Base-by-base conservation (phyloP, 2,888 invertebrate species). In the Erebia aethiops region DNA sequence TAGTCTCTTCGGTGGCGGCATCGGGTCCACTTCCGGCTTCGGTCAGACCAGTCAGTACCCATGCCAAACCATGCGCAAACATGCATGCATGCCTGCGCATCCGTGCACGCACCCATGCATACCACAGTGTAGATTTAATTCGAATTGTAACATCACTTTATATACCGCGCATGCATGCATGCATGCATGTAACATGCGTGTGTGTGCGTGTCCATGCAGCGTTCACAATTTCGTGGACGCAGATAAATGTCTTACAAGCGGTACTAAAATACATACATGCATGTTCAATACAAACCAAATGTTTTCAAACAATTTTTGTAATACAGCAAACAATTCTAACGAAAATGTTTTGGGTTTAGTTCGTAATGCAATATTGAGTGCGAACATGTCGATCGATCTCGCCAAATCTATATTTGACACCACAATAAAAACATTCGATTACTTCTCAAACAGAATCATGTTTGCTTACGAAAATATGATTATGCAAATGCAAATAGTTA, bases 1-100 rank as follows among this genome's bases (percentile, higher is more conserved):
- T 1, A 92, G 94, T 63, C 92, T 96, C 52, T 96, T 97, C 87
- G 96, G 95, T 0, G 89, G 94, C 94, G 67, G 94, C 91, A 76
- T 87, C 65, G 94, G 89, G 69, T 80, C 69, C 90, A 94, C 65
- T 90, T 94, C 18, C 91, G 94, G 14, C 5, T 96, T 96, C 81
- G 96, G 95, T 58, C 90, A 90, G 68, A 90, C 93, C 84, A 82
- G 91, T 90, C 21, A 87, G 87, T 84, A 66, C 57, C 57, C 66
- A 35, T 64, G 54, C 54, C 51, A 35, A 26, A 54, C n/a, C 52
- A 18, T 41, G 64, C 64, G 51, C 35, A n/a, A 26, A 41, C 52
- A 5, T 35, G 64, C 64, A 52, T 26, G 16, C 51, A 52, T 35
- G 52, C 64, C 8, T 51, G 7, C 35, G 35, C 63, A 18, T 26